phyloP scores from a whole-genome alignment of 2,113 vertebrate species.

The Polypterus bichir region DNA sequence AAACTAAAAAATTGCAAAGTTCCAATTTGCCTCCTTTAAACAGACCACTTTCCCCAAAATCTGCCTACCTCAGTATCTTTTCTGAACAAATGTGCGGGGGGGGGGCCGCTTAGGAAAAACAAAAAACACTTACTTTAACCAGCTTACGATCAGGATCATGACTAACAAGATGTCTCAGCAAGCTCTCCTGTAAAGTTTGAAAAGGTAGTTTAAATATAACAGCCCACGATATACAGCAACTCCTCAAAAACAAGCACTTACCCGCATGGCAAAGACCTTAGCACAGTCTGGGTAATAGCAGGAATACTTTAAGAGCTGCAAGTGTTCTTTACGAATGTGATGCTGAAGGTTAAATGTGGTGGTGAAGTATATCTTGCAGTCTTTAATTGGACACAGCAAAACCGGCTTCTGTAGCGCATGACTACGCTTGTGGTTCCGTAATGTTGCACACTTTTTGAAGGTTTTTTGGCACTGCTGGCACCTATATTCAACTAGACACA shows the following conservation, averaged over 20 bases:
- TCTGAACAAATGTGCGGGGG: no score
- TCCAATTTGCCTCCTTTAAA: no score
- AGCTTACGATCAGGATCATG: conserved; percentile 40
- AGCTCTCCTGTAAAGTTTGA: conserved; percentile 42
- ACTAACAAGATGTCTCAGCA: conserved; percentile 44
- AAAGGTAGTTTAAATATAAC: no score
- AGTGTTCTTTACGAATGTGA: conserved; percentile 60
- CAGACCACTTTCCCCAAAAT: no score
- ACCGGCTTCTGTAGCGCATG: conserved; percentile 43
- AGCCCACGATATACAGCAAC: neutral
- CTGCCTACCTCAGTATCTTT: no score
- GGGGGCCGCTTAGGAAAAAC: neutral
- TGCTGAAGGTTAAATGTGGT: conserved; percentile 65
- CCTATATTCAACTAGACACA: conserved; percentile 10
- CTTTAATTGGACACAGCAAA: conserved; percentile 42
- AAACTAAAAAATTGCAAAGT: no score
- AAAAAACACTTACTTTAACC: conserved; percentile 30
- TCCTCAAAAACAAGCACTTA: conserved; percentile 15
- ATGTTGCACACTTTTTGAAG: conserved; percentile 29
- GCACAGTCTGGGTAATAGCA: conserved; percentile 49
- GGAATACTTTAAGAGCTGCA: conserved; percentile 44
- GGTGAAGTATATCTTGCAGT: conserved; percentile 53
- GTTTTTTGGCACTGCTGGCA: conserved; percentile 46
- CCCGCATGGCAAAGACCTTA: conserved; percentile 54
- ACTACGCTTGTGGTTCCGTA: conserved; percentile 44